phyloP scores from a whole-genome alignment of 2,113 vertebrate species.

The Peromyscus maniculatus region DNA sequence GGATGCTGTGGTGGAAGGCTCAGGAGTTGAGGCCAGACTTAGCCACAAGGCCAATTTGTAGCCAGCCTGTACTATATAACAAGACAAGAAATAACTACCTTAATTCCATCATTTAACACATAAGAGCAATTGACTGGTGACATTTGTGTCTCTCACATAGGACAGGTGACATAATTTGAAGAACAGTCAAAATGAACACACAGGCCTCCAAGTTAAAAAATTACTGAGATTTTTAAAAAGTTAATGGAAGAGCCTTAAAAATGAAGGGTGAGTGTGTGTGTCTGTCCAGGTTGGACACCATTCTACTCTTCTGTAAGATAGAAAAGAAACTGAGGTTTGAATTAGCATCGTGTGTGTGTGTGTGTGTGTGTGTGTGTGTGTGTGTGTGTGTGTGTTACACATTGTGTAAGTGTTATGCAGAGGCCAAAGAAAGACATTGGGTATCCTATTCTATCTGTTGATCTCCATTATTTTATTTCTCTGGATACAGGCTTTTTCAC shows the following conservation, averaged over 20 bases:
- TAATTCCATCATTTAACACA: neutral
- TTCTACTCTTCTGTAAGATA: neutral
- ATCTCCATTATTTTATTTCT: neutral
- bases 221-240: neutral
- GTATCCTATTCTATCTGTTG: no score
- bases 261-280: neutral
- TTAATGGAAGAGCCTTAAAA: neutral
- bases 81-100: neutral
- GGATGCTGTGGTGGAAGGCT: neutral
- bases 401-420: neutral
- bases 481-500: neutral
- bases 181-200: neutral
- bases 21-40: neutral
- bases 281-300: rapidly evolving
- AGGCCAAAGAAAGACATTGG: neutral
- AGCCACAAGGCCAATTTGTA: neutral
- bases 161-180: neutral
- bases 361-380: neutral
- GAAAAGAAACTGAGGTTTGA: neutral
- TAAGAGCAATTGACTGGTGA: neutral
- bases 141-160: neutral
- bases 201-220: neutral
- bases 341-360: neutral
- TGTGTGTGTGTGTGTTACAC: neutral
- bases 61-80: neutral